These are phyloP conservation scores for Arbacia lixula DNA, from an alignment of 53 echinoderm and acorn worm species.

Conservation along the genomic window DNA sequence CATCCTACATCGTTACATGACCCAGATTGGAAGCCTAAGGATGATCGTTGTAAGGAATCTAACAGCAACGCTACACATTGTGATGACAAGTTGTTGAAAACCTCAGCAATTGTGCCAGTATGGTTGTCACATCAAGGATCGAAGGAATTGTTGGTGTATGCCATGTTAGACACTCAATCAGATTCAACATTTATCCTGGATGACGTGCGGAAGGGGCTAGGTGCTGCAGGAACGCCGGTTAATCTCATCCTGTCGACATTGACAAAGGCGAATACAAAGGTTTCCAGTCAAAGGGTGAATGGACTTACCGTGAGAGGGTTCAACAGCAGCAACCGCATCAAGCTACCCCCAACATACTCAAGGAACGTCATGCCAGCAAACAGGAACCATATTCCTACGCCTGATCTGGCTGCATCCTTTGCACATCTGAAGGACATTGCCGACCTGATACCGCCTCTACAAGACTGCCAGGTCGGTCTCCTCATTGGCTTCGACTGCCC, in stretches of 20 bases:
- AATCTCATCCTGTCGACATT: conserved; percentile 7
- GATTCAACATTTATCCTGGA: conserved; percentile 17
- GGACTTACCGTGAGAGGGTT: conserved; percentile 9
- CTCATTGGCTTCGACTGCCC: conserved; percentile 60
- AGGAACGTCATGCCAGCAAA: conserved; percentile 58
- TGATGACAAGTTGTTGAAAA: background rate
- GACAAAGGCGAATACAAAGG: background rate
- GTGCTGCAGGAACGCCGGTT: background rate
- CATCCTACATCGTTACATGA: conserved; percentile 5
- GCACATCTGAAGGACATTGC: conserved; percentile 53
- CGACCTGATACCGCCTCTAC: conserved; percentile 38
- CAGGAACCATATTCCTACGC: conserved; percentile 58
- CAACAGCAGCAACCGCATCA: background rate
- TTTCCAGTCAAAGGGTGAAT: conserved; percentile 1
- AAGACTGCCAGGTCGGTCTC: conserved; percentile 55
- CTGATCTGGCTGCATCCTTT: conserved; percentile 52
- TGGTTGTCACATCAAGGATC: conserved; percentile 10
- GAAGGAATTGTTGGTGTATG: conserved; percentile 1
- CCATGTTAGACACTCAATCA: conserved; percentile 27
- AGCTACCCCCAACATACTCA: conserved; percentile 2
- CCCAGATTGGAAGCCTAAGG: background rate
- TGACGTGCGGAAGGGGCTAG: background rate
- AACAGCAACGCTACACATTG: background rate
- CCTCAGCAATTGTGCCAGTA: conserved; percentile 7
- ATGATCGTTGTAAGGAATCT: background rate